Conservation (phyloP, 2,113 vertebrate species). For the Pelodiscus sinensis region DNA sequence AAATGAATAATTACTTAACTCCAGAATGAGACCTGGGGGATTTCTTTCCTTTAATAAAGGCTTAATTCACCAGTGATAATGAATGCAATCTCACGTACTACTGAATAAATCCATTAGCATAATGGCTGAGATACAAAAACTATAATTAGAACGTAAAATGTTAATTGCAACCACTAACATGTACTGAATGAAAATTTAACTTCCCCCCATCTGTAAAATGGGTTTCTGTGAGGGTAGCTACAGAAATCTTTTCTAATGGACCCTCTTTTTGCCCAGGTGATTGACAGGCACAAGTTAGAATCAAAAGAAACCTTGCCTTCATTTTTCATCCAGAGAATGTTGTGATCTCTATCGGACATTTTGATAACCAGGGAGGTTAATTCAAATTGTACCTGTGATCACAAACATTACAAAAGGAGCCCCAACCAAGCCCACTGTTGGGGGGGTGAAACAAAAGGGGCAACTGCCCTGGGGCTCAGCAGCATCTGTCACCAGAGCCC, state of each 20-base stretch:
- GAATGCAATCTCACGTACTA: slow-evolving; percentile 90
- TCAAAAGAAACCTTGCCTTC: not conserved
- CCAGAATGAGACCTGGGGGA: slow-evolving; percentile 85
- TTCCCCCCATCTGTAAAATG: slow-evolving; percentile 59
- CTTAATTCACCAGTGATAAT: slow-evolving; percentile 90
- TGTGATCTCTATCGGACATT: not conserved
- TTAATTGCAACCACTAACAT: slow-evolving; percentile 84
- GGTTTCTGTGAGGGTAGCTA: slow-evolving; percentile 15
- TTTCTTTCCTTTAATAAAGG: slow-evolving; percentile 89
- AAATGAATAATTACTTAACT: slow-evolving; percentile 90
- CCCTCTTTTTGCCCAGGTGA: slow-evolving; percentile 9
- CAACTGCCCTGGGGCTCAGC: too few relatives aligned
- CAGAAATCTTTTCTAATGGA: slow-evolving; percentile 1
- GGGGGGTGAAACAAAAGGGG: too few relatives aligned
- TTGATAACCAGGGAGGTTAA: not conserved
- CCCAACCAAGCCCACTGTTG: not conserved
- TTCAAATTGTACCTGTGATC: not conserved
- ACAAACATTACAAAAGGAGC: slow-evolving; percentile 22
- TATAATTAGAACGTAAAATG: slow-evolving; percentile 89
- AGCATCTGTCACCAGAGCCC: too few relatives aligned
- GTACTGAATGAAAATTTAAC: slow-evolving; percentile 78
- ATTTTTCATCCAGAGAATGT: slow-evolving; percentile 4
- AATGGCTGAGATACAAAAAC: slow-evolving; percentile 87
- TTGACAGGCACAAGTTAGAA: slow-evolving; percentile 62
- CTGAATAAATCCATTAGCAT: slow-evolving; percentile 88